Evolutionary conservation across 2,888 invertebrate genomes (phyloP).

Genomic region (Heteromurus nitidus): DNA sequence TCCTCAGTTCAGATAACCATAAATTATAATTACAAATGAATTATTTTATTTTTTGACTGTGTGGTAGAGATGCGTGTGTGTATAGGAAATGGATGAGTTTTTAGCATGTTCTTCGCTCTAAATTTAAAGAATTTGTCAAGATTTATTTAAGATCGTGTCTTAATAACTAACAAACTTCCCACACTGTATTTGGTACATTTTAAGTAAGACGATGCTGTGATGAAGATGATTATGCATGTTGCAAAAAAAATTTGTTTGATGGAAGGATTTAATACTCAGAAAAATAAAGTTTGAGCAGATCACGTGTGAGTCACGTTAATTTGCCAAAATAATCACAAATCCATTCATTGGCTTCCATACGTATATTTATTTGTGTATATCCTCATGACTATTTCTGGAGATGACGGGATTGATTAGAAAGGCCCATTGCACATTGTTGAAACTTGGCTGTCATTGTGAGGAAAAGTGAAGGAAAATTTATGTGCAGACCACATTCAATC

Average conservation of each 20-base stretch:
- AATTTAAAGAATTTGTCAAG: too few relatives aligned
- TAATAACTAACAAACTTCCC: too few relatives aligned
- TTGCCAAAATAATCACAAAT: constrained; percentile 2
- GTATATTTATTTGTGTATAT: background rate
- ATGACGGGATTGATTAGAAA: background rate
- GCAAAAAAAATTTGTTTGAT: background rate
- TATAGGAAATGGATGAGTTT: background rate
- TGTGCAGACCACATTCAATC: too few relatives aligned
- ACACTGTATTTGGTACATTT: too few relatives aligned
- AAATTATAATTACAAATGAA: too few relatives aligned
- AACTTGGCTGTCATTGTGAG: too few relatives aligned
- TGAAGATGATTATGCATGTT: background rate
- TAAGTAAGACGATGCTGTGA: too few relatives aligned
- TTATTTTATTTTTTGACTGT: background rate
- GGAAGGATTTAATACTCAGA: background rate
- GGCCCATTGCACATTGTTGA: too few relatives aligned
- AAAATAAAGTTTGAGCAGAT: background rate
- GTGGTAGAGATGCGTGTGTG: background rate
- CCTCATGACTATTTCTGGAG: constrained; percentile 12
- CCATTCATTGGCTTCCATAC: background rate
- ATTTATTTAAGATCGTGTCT: too few relatives aligned
- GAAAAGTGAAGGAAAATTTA: too few relatives aligned
- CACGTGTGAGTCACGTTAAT: background rate
- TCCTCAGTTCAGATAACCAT: background rate
- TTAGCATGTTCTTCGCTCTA: too few relatives aligned